Conservation (phyloP, 1,140 invertebrate species). For the Aphelinus atriplicis region DNA sequence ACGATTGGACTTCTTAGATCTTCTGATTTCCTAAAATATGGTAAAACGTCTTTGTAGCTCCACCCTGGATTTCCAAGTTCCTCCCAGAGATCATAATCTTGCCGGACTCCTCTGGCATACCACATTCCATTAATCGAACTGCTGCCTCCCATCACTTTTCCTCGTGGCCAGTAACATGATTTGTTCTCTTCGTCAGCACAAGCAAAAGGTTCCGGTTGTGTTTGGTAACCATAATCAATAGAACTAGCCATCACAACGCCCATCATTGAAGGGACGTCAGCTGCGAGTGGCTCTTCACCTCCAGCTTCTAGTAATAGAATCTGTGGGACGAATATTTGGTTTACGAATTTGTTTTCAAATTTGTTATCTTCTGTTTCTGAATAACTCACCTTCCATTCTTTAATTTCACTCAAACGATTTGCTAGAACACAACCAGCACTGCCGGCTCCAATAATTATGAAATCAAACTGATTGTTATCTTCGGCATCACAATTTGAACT, state of each 20-base stretch:
- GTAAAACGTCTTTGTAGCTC: conserved; percentile 69
- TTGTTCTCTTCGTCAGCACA: not conserved
- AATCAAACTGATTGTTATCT: not conserved
- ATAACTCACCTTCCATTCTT: not conserved
- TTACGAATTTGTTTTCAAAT: no score
- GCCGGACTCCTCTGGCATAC: conserved; percentile 70
- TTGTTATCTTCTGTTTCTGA: no score
- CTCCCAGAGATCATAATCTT: conserved; percentile 65
- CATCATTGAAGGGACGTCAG: conserved; percentile 38
- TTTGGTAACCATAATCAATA: conserved; percentile 22
- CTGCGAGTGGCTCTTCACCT: conserved; percentile 25
- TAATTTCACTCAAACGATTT: not conserved
- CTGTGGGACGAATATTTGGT: not conserved
- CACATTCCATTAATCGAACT: conserved; percentile 72
- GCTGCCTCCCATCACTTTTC: conserved; percentile 69
- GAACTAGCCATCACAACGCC: not conserved
- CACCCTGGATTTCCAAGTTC: conserved; percentile 65
- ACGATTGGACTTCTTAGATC: not conserved
- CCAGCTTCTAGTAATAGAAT: conserved; percentile 26
- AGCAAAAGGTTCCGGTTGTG: conserved; percentile 8
- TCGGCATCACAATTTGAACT: not conserved
- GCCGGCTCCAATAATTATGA: conserved; percentile 4
- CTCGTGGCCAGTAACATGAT: not conserved
- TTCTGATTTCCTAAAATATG: conserved; percentile 69
- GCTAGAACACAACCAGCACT: conserved; percentile 5